These are phyloP conservation scores for Serilophus lunatus DNA, from an alignment of 2,113 vertebrate species.

Conservation along the genomic window DNA sequence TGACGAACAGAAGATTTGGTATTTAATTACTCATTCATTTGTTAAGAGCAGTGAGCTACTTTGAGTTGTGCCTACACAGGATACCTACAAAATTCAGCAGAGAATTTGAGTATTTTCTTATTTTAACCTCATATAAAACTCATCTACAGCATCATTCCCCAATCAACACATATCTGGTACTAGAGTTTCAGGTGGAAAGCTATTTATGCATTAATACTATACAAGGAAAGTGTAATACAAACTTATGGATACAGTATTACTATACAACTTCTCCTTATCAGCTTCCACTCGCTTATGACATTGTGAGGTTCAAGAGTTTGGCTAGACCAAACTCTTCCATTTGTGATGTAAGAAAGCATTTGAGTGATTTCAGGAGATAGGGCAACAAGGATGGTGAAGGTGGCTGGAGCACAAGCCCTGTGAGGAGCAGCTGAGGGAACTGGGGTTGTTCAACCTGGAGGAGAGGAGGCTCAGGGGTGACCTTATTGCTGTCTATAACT, in stretches of 20 bases:
- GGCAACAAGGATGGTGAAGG: no score
- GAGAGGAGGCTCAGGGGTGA: no score
- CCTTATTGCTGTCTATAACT: no score
- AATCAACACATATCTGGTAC: not conserved
- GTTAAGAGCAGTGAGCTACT: not conserved
- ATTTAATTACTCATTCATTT: not conserved
- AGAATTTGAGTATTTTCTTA: not conserved
- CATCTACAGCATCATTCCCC: not conserved
- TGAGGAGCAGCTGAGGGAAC: no score
- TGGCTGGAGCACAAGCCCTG: no score
- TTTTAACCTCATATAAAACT: not conserved
- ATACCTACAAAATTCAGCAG: not conserved
- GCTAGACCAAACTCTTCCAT: not conserved
- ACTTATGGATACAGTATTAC: not conserved
- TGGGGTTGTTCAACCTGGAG: no score
- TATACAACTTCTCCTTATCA: not conserved
- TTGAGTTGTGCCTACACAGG: not conserved
- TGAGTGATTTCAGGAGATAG: not conserved
- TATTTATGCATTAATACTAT: not conserved
- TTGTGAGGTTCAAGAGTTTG: not conserved
- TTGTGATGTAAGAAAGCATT: not conserved
- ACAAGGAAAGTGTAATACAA: not conserved
- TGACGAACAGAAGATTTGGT: not conserved
- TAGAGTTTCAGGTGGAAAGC: not conserved
- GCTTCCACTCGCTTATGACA: not conserved